Evolutionary conservation across 2,888 invertebrate genomes (phyloP).

Genomic region (Anoplius nigerrimus): DNA sequence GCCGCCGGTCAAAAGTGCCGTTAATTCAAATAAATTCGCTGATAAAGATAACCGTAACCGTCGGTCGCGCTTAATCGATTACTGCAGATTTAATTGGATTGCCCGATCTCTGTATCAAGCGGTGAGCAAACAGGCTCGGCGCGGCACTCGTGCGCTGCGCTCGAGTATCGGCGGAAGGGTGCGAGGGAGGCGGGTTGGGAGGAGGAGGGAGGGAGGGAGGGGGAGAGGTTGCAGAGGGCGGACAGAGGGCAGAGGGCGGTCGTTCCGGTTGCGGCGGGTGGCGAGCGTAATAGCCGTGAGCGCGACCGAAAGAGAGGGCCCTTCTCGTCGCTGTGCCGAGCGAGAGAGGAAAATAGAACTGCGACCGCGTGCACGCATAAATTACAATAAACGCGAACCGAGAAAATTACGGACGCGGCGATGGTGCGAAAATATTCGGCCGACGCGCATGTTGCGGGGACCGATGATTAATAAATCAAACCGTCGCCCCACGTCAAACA

Average conservation of each 20-base stretch:
- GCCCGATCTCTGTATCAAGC: slow-evolving; percentile 21
- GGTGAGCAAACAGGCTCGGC: slow-evolving; percentile 16
- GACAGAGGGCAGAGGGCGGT: slow-evolving; percentile 6
- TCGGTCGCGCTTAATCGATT: slow-evolving; percentile 29
- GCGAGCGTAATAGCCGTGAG: not conserved
- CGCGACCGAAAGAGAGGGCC: not conserved
- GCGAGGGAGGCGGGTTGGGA: not conserved
- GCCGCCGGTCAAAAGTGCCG: slow-evolving; percentile 8
- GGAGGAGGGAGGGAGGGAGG: not conserved
- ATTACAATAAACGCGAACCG: slow-evolving; percentile 35
- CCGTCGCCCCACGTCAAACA: slow-evolving; percentile 51
- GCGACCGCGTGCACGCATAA: slow-evolving; percentile 38
- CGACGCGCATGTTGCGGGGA: slow-evolving; percentile 42
- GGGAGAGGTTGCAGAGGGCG: slow-evolving; percentile 3
- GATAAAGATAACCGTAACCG: slow-evolving; percentile 47
- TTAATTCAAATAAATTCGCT: slow-evolving; percentile 50
- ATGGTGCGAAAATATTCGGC: slow-evolving; percentile 52
- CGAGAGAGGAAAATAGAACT: slow-evolving; percentile 21
- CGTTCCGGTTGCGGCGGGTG: not conserved
- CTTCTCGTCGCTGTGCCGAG: not conserved
- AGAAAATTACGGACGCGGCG: slow-evolving; percentile 47
- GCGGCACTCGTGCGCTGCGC: slow-evolving; percentile 11
- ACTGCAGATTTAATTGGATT: slow-evolving; percentile 16
- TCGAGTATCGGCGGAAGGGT: not conserved
- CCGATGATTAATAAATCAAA: slow-evolving; percentile 58